These are phyloP conservation scores for Caretta caretta DNA, from an alignment of 2,113 vertebrate species.

Conservation along the genomic window DNA sequence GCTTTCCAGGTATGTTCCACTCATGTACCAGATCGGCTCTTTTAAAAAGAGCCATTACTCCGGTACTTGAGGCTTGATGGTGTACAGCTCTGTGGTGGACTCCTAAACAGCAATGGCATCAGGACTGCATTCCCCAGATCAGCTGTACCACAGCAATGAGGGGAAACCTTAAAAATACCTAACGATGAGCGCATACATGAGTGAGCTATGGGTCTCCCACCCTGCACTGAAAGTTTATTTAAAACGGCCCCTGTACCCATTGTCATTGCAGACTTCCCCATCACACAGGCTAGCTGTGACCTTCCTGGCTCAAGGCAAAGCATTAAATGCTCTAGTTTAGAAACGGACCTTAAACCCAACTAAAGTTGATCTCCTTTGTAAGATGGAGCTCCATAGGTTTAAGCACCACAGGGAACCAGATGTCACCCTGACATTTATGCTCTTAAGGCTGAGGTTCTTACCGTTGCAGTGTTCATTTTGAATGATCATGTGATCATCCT, in stretches of 20 bases:
- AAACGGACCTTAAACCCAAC: neutral
- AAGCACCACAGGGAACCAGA: neutral
- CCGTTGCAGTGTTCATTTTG: slow-evolving; percentile 97
- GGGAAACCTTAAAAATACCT: neutral
- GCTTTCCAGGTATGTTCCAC: neutral
- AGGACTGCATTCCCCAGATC: neutral
- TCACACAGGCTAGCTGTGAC: neutral
- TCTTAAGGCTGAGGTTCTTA: slow-evolving; percentile 58
- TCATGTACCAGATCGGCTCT: neutral
- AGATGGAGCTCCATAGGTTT: neutral
- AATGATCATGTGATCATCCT: slow-evolving; percentile 94
- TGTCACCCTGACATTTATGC: neutral
- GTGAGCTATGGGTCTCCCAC: neutral
- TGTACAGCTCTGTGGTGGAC: neutral
- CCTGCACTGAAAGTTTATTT: neutral
- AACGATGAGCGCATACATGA: fast-evolving
- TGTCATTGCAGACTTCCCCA: neutral
- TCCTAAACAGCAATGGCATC: fast-evolving
- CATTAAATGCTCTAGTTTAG: neutral
- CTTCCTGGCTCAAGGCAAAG: neutral
- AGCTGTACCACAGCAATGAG: neutral
- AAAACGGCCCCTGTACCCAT: neutral
- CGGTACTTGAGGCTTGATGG: neutral
- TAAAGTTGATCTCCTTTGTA: neutral
- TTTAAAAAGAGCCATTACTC: neutral